Evolutionary conservation across 2,113 vertebrate genomes (phyloP).

Genomic region (Anser cygnoides): DNA sequence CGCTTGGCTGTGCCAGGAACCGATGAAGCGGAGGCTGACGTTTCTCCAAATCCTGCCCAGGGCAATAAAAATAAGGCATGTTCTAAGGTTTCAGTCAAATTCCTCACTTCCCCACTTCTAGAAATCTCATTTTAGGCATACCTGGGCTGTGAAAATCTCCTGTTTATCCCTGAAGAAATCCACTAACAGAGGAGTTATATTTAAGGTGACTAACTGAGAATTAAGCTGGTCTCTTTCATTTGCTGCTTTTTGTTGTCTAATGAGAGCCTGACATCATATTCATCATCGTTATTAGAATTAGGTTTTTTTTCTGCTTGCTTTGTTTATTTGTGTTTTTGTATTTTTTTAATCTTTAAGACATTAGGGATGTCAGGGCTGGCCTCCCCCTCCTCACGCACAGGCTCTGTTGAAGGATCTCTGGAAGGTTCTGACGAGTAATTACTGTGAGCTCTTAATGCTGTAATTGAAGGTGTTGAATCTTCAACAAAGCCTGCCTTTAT

Average conservation of each 20-base stretch:
- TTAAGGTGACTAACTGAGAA: constrained; percentile 14
- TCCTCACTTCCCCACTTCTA: neutral
- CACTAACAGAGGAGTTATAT: neutral
- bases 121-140: constrained; percentile 19
- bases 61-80: constrained; percentile 8
- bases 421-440: constrained; percentile 15
- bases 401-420: constrained; percentile 12
- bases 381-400: neutral
- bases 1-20: neutral
- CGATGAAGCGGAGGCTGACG: neutral
- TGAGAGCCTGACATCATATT: neutral
- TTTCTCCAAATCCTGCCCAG: constrained; percentile 16
- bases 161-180: constrained; percentile 37
- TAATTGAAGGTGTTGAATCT: constrained; percentile 55
- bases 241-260: neutral
- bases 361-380: neutral
- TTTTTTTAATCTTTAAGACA: neutral
- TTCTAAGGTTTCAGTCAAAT: constrained; percentile 29
- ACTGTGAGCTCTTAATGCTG: neutral
- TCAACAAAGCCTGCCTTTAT: constrained; percentile 36
- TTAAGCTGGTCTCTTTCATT: neutral
- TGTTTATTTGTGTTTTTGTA: neutral
- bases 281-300: neutral
- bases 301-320: neutral
- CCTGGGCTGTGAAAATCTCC: constrained; percentile 1